These are phyloP conservation scores for Drosophila ironensis DNA, from an alignment of 1,140 invertebrate species.

Conservation along the genomic window DNA sequence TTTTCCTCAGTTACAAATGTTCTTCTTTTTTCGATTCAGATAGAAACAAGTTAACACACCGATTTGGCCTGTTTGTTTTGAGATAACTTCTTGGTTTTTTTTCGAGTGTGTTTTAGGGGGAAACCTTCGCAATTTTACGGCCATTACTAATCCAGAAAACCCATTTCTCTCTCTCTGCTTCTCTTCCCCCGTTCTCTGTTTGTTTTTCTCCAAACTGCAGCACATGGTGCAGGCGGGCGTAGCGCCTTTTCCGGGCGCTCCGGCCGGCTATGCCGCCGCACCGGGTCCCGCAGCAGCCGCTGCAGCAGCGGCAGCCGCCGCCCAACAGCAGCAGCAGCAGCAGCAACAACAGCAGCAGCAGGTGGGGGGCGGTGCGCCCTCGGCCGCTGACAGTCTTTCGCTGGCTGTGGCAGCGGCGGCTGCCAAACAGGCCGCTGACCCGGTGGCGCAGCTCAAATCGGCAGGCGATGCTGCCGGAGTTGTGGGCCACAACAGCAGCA, in stretches of 20 bases:
- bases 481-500: slow-evolving; percentile 22
- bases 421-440: slow-evolving; percentile 81
- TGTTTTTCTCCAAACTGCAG: slow-evolving; percentile 84
- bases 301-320: slow-evolving; percentile 84
- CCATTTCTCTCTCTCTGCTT: slow-evolving; percentile 26
- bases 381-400: slow-evolving; percentile 82
- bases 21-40: too few species aligned
- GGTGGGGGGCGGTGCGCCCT: slow-evolving; percentile 81
- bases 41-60: too few species aligned
- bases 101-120: not conserved
- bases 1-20: too few species aligned
- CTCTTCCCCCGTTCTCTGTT: slow-evolving; percentile 10
- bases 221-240: slow-evolving; percentile 97
- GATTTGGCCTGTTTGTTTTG: too few species aligned
- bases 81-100: too few species aligned
- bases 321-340: slow-evolving; percentile 84
- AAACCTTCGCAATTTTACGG: slow-evolving; percentile 20
- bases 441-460: slow-evolving; percentile 84
- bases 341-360: slow-evolving; percentile 78
- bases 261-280: slow-evolving; percentile 87
- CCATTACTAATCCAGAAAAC: slow-evolving; percentile 53
- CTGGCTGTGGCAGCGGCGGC: slow-evolving; percentile 86
- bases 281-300: slow-evolving; percentile 87
- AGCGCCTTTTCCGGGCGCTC: slow-evolving; percentile 90
- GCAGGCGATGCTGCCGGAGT: slow-evolving; percentile 66